Evolutionary conservation across 2,113 vertebrate species (phyloP).

Genomic region (Baryphthengus martii): DNA sequence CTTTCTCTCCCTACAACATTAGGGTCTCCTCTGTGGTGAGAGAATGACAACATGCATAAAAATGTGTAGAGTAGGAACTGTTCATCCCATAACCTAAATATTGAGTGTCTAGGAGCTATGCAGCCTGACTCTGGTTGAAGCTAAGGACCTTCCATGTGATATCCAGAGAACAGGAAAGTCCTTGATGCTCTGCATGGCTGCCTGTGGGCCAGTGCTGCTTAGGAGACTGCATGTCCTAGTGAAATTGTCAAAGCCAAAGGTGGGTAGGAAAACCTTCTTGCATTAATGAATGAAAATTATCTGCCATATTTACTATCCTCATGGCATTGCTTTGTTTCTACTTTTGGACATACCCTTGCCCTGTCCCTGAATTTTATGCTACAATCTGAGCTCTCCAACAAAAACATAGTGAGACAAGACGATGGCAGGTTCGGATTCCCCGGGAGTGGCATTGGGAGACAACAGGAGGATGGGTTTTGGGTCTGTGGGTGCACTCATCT

Average conservation of each 20-base stretch:
- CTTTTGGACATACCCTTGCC: background rate
- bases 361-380: background rate
- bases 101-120: background rate
- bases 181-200: background rate
- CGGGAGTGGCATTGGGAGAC: background rate
- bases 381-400: background rate
- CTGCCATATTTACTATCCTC: background rate
- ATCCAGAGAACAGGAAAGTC: background rate
- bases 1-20: background rate
- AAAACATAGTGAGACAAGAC: background rate
- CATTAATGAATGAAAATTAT: background rate
- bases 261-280: background rate
- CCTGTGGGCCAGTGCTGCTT: background rate
- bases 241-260: background rate
- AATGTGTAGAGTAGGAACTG: background rate
- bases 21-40: background rate
- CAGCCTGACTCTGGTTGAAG: background rate
- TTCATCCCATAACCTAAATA: background rate
- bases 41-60: background rate
- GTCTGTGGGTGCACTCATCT: background rate
- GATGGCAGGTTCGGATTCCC: background rate
- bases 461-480: background rate
- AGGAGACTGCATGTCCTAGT: background rate
- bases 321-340: background rate
- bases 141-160: background rate